Conservation (phyloP, 2,888 invertebrate genomes). For the Aleiodes testaceus region DNA sequence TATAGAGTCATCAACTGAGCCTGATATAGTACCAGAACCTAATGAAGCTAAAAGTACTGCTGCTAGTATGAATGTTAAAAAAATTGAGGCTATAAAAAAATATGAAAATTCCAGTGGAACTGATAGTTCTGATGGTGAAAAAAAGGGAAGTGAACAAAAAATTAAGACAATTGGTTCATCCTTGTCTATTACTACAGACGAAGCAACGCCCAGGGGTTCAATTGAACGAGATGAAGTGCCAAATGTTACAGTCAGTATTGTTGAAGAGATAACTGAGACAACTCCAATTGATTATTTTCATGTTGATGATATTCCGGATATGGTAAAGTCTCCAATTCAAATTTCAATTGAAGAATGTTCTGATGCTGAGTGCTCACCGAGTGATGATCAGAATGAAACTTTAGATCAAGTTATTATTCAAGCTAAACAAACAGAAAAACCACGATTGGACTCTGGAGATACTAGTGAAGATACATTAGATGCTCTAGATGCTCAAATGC, state of each 20-base stretch:
- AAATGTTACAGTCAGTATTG: constrained; percentile 61
- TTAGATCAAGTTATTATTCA: constrained; percentile 61
- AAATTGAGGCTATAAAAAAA: constrained; percentile 42
- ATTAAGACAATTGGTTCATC: constrained; percentile 39
- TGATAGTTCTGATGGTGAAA: constrained; percentile 52
- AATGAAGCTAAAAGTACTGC: constrained; percentile 43
- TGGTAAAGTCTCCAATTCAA: constrained; percentile 70
- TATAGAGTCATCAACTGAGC: constrained; percentile 65
- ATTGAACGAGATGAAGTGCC: constrained; percentile 61
- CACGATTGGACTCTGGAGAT: constrained; percentile 65
- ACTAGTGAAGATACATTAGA: constrained; percentile 70
- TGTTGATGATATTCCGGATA: constrained; percentile 59
- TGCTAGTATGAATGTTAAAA: constrained; percentile 32
- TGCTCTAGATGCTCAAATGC: constrained; percentile 67
- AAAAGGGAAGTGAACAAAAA: constrained; percentile 36
- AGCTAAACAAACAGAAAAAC: constrained; percentile 63
- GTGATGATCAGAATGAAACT: constrained; percentile 57
- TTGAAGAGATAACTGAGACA: constrained; percentile 50
- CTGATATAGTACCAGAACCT: constrained; percentile 52
- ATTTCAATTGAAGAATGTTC: constrained; percentile 72
- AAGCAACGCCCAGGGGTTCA: constrained; percentile 39
- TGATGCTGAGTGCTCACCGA: constrained; percentile 62
- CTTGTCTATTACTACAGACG: constrained; percentile 36
- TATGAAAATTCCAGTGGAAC: constrained; percentile 50
- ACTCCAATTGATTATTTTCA: constrained; percentile 53